Conservation (phyloP, 2,113 vertebrate genomes). For the Bubo bubo region DNA sequence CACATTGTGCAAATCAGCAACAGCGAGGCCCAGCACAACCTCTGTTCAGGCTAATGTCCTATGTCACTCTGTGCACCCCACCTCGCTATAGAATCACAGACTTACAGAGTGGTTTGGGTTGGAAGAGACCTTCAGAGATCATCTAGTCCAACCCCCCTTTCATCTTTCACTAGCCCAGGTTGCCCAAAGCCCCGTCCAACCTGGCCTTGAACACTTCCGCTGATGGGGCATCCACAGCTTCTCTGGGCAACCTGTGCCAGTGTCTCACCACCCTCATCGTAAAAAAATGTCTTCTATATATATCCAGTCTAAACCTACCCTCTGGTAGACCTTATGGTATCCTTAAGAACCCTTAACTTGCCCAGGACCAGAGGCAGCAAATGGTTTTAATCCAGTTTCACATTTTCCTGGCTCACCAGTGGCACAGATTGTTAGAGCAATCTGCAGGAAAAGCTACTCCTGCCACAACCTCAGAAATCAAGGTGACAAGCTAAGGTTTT, state of each 20-base stretch:
- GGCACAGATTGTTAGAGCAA: not conserved
- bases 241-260: not conserved
- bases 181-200: not conserved
- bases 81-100: not conserved
- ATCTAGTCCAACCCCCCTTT: not conserved
- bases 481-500: not conserved
- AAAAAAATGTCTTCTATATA: not conserved
- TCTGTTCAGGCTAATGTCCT: not conserved
- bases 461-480: not conserved
- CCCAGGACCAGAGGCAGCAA: not conserved
- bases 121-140: not conserved
- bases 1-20: not conserved
- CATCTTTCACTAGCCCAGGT: not conserved
- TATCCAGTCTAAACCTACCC: not conserved
- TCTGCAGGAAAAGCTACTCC: not conserved
- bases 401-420: not conserved
- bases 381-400: not conserved
- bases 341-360: not conserved
- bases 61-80: not conserved
- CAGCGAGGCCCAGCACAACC: not conserved
- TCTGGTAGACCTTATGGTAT: not conserved
- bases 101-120: not conserved
- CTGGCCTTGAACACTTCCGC: not conserved
- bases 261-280: fast-evolving
- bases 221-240: not conserved